These are phyloP conservation scores for Dipodomys ordii DNA, from an alignment of 2,113 vertebrate species.

Conservation along the genomic window DNA sequence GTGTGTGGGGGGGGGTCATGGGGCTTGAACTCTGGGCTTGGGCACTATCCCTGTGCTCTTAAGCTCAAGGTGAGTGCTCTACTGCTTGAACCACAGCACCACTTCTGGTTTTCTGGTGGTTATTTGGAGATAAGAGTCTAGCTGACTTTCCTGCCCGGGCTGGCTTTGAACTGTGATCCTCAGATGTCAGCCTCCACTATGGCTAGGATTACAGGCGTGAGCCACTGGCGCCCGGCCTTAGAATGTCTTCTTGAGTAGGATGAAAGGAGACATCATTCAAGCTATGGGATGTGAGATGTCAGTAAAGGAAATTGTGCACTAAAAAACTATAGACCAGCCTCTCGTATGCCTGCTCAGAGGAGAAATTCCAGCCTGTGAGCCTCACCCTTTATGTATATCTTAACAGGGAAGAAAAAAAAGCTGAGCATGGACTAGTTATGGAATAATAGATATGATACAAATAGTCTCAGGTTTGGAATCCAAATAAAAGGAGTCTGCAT, in stretches of 20 bases:
- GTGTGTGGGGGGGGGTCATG: too few relatives aligned
- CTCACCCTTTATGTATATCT: background rate
- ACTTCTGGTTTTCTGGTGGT: too few relatives aligned
- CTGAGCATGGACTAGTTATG: background rate
- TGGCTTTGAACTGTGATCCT: too few relatives aligned
- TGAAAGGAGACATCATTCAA: background rate
- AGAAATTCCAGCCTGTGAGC: background rate
- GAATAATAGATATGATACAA: background rate
- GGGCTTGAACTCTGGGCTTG: too few relatives aligned
- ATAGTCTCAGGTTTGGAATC: background rate
- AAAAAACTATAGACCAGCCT: background rate
- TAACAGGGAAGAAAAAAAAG: background rate
- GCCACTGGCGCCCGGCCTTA: background rate
- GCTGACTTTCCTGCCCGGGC: too few relatives aligned
- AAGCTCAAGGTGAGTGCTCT: too few relatives aligned
- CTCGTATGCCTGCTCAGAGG: background rate
- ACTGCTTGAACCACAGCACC: too few relatives aligned
- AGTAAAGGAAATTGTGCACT: too few relatives aligned
- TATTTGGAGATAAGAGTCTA: too few relatives aligned
- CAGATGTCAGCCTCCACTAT: too few relatives aligned
- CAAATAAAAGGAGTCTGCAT: background rate
- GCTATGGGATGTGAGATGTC: background rate
- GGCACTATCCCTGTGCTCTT: too few relatives aligned
- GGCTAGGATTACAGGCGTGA: too few relatives aligned
- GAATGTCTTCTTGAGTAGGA: background rate